Evolutionary conservation across 2,888 invertebrate genomes (phyloP), one percentile per base, ranked within the genome.

Genomic region (Sylvicola cinctus): DNA sequence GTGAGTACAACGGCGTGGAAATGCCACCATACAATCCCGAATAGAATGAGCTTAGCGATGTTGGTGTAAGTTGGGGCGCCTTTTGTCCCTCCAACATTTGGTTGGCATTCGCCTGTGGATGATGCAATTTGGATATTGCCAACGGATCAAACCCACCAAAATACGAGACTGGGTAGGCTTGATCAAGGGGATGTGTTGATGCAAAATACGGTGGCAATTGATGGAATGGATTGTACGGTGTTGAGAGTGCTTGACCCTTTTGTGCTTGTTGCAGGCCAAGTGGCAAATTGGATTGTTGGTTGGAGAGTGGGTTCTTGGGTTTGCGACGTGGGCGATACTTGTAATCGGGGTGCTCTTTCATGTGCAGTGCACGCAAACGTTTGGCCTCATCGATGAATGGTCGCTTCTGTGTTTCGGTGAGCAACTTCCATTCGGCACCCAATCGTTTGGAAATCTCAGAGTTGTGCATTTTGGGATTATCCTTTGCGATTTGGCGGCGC

Each of bases 371-470:
- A 12, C 91, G 64, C 39, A 93, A 60, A 28, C 88, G 63, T 54
- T 93, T 91, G 2, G 93, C 90, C 57, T 91, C 90, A 52, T 93
- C 91, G 45, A 93, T 90, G 59, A 90, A 93, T 2, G 90, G 91
- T 39, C 85, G 63, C 53, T 91, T 93, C 45, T 88, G 84, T 41
- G 70, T 62, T 50, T 91, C 90, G 0, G 78, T 70, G 4, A 93
- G 56, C 41, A 83, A 53, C 54, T 91, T 93, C 91, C 93, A 93
- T 53, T 90, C 88, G 6, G 84, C 84, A 0, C 91, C 91, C 30
- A 91, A 63, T 11, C 85, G 65, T 53, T 91, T 93, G 15, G 84
- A 85, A 41, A 93, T 91, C 54, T 83, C 81, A 0, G 79, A 79
- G 46, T 83, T 83, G 56, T 83, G 83, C 83, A 83, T 81, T 56